These are phyloP conservation scores for Sinocyclocheilus anshuiensis DNA, from an alignment of 2,113 vertebrate genomes.

Conservation along the genomic window DNA sequence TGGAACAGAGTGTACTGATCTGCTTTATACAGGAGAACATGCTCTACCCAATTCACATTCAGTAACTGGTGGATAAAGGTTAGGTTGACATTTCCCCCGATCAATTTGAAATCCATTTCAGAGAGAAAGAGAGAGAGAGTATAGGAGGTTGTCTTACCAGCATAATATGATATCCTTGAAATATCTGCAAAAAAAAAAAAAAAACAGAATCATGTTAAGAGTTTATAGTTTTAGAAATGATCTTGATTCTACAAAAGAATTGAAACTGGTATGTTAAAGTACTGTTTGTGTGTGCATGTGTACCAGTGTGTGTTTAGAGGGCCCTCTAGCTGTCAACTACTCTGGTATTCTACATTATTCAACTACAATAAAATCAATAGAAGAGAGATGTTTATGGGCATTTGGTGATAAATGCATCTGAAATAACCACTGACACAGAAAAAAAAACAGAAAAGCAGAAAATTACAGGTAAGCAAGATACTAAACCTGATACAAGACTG, in stretches of 20 bases:
- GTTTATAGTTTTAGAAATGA: not conserved
- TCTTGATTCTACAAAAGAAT: constrained; percentile 1
- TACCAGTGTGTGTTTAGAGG: constrained; percentile 5
- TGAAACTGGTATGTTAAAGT: constrained; percentile 33
- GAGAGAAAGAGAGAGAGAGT: not conserved
- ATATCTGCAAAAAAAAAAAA: constrained; percentile 78
- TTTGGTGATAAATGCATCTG: not conserved
- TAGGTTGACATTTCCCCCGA: constrained; percentile 18
- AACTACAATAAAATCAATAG: not conserved
- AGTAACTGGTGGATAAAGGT: constrained; percentile 21
- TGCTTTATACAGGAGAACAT: constrained; percentile 18
- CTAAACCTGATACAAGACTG: not conserved
- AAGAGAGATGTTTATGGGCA: not conserved
- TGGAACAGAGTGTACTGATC: constrained; percentile 25
- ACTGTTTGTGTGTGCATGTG: constrained; percentile 14
- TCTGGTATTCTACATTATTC: not conserved
- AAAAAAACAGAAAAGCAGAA: not conserved
- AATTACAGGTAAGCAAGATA: not conserved
- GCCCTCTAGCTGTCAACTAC: constrained; percentile 50
- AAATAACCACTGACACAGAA: not conserved
- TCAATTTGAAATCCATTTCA: constrained; percentile 2
- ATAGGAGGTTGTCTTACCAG: constrained; percentile 76
- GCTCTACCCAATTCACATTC: constrained; percentile 20
- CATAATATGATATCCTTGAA: constrained; percentile 82
- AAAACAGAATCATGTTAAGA: constrained; percentile 39